Conservation (phyloP, 1,140 invertebrate species). For the Cydia amplana region DNA sequence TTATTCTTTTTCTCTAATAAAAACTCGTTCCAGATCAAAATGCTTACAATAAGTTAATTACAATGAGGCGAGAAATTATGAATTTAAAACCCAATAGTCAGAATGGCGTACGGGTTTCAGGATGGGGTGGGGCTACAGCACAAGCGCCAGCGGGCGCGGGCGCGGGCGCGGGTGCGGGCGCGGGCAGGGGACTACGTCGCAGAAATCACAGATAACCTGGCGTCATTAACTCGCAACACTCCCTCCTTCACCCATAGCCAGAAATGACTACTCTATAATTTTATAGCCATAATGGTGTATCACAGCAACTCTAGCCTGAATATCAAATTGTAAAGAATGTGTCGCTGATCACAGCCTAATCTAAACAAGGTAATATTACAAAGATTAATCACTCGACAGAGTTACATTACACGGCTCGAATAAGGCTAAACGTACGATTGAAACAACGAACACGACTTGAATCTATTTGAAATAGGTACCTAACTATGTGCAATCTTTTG, state of each 20-base stretch:
- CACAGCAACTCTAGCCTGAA: conserved; percentile 79
- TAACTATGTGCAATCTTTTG: conserved; percentile 58
- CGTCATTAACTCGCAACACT: conserved; percentile 41
- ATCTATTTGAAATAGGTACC: conserved; percentile 53
- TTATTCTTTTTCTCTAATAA: conserved; percentile 58
- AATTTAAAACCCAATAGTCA: conserved; percentile 36
- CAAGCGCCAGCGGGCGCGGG: not conserved
- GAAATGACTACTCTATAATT: conserved; percentile 60
- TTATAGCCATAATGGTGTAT: conserved; percentile 76
- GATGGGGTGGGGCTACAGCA: conserved; percentile 25
- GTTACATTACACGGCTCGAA: conserved; percentile 50
- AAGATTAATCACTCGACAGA: conserved; percentile 58
- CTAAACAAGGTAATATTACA: conserved; percentile 62
- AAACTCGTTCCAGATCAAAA: conserved; percentile 60
- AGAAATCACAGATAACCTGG: conserved; percentile 65
- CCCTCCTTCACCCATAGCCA: conserved; percentile 48
- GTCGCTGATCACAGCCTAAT: conserved; percentile 75
- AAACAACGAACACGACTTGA: conserved; percentile 62
- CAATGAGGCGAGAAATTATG: conserved; percentile 39
- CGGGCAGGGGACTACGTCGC: conserved; percentile 40
- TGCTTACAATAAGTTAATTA: conserved; percentile 38
- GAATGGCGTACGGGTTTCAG: conserved; percentile 36
- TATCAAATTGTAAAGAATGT: conserved; percentile 72
- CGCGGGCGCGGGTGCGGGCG: not conserved
- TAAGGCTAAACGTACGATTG: conserved; percentile 60